A percentile compares a stretch with the other conserved stretches of the same genome.
These are phyloP conservation scores for Columba janthina DNA, from an alignment of 2,113 vertebrate species.

Conservation along the genomic window DNA sequence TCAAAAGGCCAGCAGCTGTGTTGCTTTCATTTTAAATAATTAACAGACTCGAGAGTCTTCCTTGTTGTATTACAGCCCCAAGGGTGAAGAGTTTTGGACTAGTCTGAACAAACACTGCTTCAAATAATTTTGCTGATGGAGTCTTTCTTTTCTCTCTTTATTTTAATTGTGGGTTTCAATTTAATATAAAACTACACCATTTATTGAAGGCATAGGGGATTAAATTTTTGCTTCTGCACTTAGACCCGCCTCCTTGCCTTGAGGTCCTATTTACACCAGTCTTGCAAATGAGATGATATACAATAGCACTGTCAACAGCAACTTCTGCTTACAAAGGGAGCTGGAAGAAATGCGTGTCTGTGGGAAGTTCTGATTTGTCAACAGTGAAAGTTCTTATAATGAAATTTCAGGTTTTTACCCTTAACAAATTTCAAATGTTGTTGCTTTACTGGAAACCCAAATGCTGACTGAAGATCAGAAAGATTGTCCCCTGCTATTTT, in stretches of 20 bases:
- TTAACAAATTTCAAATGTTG: constrained; percentile 6
- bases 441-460: background rate
- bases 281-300: background rate
- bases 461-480: background rate
- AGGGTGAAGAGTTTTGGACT: background rate
- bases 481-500: background rate
- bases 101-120: background rate
- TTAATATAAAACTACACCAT: background rate
- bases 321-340: constrained; percentile 56
- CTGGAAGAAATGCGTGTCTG: background rate
- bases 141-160: background rate
- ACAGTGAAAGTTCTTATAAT: constrained; percentile 12
- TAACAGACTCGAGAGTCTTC: background rate
- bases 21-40: constrained; percentile 40
- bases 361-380: background rate
- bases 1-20: background rate
- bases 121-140: background rate
- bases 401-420: background rate
- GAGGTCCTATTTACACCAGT: background rate
- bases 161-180: background rate
- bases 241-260: background rate
- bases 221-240: background rate
- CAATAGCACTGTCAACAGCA: background rate
- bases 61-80: background rate
- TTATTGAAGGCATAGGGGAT: background rate